Conservation (phyloP, 1,140 invertebrate species). For the Camponotus pennsylvanicus region DNA sequence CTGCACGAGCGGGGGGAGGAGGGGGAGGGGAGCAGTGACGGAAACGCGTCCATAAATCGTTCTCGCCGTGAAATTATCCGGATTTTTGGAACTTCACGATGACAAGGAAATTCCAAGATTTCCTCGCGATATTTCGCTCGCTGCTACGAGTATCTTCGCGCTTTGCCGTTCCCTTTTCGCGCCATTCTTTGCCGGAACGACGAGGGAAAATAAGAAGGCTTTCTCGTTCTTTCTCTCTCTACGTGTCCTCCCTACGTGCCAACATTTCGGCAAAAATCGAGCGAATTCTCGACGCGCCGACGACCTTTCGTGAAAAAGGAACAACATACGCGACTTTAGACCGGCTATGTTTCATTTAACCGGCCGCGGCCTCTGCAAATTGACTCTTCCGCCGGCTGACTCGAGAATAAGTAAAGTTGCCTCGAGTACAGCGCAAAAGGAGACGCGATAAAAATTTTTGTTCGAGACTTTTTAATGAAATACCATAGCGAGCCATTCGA, state of each 20-base stretch:
- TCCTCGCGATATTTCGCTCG: constrained; percentile 19
- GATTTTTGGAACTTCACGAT: constrained; percentile 59
- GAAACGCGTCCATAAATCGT: constrained; percentile 67
- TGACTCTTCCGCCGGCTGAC: constrained; percentile 52
- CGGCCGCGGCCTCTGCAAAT: constrained; percentile 36
- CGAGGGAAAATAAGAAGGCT: not conserved
- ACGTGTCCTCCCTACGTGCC: constrained; percentile 11
- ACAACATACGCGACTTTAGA: constrained; percentile 34
- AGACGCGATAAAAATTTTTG: constrained; percentile 50
- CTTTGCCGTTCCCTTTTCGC: not conserved
- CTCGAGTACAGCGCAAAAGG: not conserved
- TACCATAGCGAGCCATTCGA: constrained; percentile 38
- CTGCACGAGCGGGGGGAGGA: not conserved
- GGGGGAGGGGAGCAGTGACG: constrained; percentile 3
- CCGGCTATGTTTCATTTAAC: constrained; percentile 53
- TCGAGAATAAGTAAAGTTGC: constrained; percentile 47
- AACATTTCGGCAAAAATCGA: constrained; percentile 38
- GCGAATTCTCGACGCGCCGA: constrained; percentile 35
- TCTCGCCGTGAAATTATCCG: constrained; percentile 62
- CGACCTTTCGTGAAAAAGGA: constrained; percentile 12
- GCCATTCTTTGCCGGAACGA: constrained; percentile 20
- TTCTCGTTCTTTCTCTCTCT: not conserved
- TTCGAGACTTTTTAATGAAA: constrained; percentile 57
- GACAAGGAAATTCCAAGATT: constrained; percentile 63
- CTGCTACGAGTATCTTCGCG: not conserved